Base-by-base conservation (phyloP, 2,888 invertebrate genomes). In the Drosophila eohydei region DNA sequence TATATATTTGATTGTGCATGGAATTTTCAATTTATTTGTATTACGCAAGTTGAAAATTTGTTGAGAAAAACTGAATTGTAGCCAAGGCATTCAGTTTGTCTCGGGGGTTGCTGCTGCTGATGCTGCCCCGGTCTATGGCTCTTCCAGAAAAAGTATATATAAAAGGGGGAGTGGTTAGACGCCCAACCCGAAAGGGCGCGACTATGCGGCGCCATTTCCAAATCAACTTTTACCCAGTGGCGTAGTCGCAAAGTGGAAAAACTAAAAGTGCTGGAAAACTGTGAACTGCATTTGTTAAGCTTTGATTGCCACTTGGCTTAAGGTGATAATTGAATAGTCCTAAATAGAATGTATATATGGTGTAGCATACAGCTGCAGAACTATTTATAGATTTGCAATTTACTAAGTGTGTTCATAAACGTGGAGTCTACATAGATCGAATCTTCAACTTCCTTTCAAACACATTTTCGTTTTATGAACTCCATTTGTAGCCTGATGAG, bases 1-100 rank as follows among this genome's bases (percentile, higher is more conserved):
- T 38, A 38, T 54, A 4, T 54, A 69, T 61, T 12, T 16, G 50
- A 78, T 88, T 78, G 83, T 83, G 72, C 72, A 64, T 71, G 60
- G 78, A 87, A 78, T 87, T 85, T 85, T 68, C 89, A 78, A 83
- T 78, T 88, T 88, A 90, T 89, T 85, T 85, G 89, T 78, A 68
- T 75, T 72, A 66, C 67, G 65, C 36, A 55, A 52, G 38, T 58
- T 30, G 40, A 79, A 61, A 78, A 16, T 78, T 40, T 38, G 26
- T 26, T 40, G 38, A 9, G 32, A 40, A 58, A 57, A 58, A 75
- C 16, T 28, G 60, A 75, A 46, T 52, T 57, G 59, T 69, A 51
- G 61, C 44, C 51, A 16, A 32, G 56, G 43, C 56, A 32, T 50
- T 50, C n/a, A 43, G 43, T 12, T 38, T 59, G 16, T 34, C 64